Evolutionary conservation across 2,888 invertebrate genomes (phyloP).

Genomic region (Drosophila mulleri): DNA sequence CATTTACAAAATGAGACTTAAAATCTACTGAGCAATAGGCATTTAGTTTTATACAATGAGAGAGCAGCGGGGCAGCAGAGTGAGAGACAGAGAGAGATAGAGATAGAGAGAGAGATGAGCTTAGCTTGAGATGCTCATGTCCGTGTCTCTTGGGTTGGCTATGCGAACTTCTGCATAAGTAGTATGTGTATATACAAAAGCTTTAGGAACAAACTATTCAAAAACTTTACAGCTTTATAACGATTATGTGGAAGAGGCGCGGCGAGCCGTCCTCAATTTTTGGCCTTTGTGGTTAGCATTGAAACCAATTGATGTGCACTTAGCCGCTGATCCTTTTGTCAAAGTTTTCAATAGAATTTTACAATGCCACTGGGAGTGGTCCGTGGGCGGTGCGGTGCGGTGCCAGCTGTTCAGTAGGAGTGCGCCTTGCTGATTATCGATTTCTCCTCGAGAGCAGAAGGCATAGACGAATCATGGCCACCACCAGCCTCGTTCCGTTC

Average conservation of each 20-base stretch:
- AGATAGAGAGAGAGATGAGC: conserved; percentile 4
- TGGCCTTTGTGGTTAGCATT: conserved; percentile 54
- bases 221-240: conserved; percentile 66
- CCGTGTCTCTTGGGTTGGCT: conserved; percentile 5
- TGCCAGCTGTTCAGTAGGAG: conserved; percentile 45
- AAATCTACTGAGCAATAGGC: conserved; percentile 69
- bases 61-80: conserved; percentile 10
- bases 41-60: conserved; percentile 57
- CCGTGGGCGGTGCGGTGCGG: neutral
- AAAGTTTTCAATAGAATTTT: conserved; percentile 56
- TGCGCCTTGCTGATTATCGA: conserved; percentile 66
- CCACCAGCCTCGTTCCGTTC: conserved; percentile 51
- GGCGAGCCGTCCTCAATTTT: conserved; percentile 28
- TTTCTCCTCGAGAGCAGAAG: conserved; percentile 48
- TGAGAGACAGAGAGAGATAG: neutral
- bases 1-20: conserved; percentile 48
- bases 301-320: conserved; percentile 72
- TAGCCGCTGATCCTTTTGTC: conserved; percentile 57
- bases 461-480: conserved; percentile 26
- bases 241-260: conserved; percentile 52
- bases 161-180: conserved; percentile 41
- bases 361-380: conserved; percentile 52
- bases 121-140: conserved; percentile 21
- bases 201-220: conserved; percentile 75
- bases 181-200: conserved; percentile 70